Evolutionary conservation across 2,797 vertebrate genomes (phyloP).

Genomic region (Octomys mimax): DNA sequence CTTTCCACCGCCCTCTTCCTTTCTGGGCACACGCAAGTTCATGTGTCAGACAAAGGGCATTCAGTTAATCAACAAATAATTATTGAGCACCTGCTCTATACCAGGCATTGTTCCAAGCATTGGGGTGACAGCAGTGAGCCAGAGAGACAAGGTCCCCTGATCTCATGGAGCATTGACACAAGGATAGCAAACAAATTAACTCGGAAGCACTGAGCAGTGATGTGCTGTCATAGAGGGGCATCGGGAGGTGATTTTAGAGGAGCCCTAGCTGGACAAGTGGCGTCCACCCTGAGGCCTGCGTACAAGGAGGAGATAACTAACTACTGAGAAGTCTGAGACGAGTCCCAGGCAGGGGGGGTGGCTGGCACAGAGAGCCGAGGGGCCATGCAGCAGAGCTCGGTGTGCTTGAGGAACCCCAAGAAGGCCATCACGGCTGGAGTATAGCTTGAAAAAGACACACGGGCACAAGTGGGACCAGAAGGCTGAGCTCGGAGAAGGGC

Average conservation of each 20-base stretch:
- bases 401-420: not conserved
- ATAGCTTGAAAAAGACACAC: not conserved
- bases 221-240: not conserved
- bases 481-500: not conserved
- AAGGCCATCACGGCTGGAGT: not conserved
- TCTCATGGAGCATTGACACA: not conserved
- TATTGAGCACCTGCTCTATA: not conserved
- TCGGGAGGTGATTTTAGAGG: not conserved
- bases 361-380: not conserved
- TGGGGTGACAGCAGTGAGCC: not conserved
- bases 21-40: not conserved
- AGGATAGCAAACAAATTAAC: not conserved
- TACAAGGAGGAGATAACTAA: not conserved
- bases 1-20: not conserved
- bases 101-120: not conserved
- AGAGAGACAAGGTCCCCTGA: not conserved
- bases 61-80: constrained; percentile 46
- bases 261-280: not conserved
- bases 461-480: not conserved
- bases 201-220: not conserved
- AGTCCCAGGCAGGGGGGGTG: too few species aligned
- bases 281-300: not conserved
- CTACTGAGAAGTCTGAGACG: not conserved
- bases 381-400: not conserved
- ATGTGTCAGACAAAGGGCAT: constrained; percentile 33